Base-by-base conservation (phyloP, 2,888 invertebrate genomes). In the Drosophila tanythrix region DNA sequence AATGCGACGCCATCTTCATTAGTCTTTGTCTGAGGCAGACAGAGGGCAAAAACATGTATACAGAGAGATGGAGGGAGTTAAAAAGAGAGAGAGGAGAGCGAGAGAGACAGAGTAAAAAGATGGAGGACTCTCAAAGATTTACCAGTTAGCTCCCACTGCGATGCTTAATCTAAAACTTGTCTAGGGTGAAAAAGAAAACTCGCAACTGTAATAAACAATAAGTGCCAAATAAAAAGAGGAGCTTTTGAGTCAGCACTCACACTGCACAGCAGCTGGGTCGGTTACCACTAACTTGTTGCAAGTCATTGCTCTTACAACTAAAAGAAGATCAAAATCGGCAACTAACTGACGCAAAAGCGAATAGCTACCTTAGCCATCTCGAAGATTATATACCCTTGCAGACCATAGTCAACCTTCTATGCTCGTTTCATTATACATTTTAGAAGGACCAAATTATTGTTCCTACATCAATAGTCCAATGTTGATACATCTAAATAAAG, bases 1-100 rank as follows among this genome's bases (percentile, higher is more conserved):
- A 66, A 62, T 68, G 63, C 79, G 61, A 68, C 64, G 82, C 73
- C 74, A 81, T 81, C 87, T 85, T 85, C 85, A 87, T 85, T 85
- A 85, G 84, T 84, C 81, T 74, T 79, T 81, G 81, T 76, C 81
- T 71, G 78, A 71, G 65, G 70, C 62, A 63, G 60, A 38, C 61
- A 67, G 21, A 43, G 21, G 31, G 43, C 11, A 18, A 21, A 29
- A 57, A 2, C 3, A 48, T 38, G 15, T 4, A 25, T 59, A 59
- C 48, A 21, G 3, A n/a, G 40, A 51, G 36, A 31, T 18, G 46
- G 57, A 36, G 15, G 21, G 33, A 35, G 51, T 18, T 50, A 25
- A 46, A 60, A 10, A 50, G 29, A 18, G 18, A 50, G 7, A 11
- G 15, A 33, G 8, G 15, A 33, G 8, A 15, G 21, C 25, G 21